Conservation (phyloP, 2,888 invertebrate genomes). For the Anthophora plumipes region DNA sequence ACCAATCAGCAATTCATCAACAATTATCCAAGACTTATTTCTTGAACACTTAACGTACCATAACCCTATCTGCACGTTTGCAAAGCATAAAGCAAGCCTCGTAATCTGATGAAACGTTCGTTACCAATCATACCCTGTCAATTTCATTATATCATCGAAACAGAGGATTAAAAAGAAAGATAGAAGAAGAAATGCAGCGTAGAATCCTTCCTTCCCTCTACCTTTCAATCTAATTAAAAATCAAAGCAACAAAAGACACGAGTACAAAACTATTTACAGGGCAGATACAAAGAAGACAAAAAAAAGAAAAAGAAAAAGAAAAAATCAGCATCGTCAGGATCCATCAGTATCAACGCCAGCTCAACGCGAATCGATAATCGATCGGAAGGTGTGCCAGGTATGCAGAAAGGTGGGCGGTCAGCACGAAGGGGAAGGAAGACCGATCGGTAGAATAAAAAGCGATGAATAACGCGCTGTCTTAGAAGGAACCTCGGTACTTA, state of each 20-base stretch:
- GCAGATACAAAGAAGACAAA: neutral
- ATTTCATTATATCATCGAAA: neutral
- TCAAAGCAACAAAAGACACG: neutral
- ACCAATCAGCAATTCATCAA: neutral
- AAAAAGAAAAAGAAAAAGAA: neutral
- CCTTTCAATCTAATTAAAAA: constrained; percentile 25
- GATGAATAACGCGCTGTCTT: constrained; percentile 56
- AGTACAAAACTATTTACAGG: neutral
- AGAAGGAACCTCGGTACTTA: constrained; percentile 46
- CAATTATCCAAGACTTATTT: too few species aligned
- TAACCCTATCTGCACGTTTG: neutral
- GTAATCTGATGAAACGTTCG: neutral
- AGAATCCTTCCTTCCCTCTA: neutral
- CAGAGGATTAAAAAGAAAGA: neutral
- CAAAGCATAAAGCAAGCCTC: neutral
- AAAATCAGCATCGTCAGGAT: constrained; percentile 30
- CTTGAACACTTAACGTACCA: neutral
- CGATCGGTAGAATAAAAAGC: constrained; percentile 36
- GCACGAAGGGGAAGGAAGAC: constrained; percentile 7
- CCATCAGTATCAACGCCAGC: constrained; percentile 51
- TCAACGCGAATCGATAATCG: constrained; percentile 58
- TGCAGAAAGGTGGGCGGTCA: constrained; percentile 47
- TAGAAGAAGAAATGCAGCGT: neutral
- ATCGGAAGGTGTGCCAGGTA: constrained; percentile 64
- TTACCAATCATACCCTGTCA: neutral